Evolutionary conservation across 2,888 invertebrate species (phyloP), one percentile per base, ranked within the genome.

Genomic region (Artemia sp.): DNA sequence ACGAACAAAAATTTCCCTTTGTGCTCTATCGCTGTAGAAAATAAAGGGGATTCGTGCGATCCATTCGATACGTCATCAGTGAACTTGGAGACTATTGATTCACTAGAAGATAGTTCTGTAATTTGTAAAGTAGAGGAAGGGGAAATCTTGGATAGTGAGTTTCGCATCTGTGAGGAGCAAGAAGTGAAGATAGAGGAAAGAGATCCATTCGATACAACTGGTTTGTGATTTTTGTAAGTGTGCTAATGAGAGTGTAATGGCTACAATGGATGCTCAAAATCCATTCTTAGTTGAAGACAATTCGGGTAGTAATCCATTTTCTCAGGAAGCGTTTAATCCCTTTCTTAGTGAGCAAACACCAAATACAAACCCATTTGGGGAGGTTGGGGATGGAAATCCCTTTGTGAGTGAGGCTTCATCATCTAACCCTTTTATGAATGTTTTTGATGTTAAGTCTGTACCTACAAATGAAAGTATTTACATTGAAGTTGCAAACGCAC

Each of bases 41-140:
- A 8, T 58, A 19, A n/a, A 24, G 64, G 11, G 24, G 64, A 58
- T 24, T 19, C 19, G 19, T 10, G n/a, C 11, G 64, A 58, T 58
- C 64, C 64, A 19, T 58, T 58, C 24, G 64, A 58, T 24, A 58
- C 64, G 64, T 58, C 64, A 58, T 58, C 64, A 58, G 14, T 58
- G 64, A 58, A 24, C n/a, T 24, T 58, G 24, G 64, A 10, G 11
- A 10, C 64, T 58, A 58, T 58, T 58, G 64, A 58, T 58, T 24
- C 24, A 38, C 38, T 38, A 38, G 38, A 38, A 38, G 38, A 38
- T 38, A 38, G 38, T 38, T 38, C 38, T 38, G 38, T 38, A 38
- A 38, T 38, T 38, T 2, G 38, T 38, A 38, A 38, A 38, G 38
- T 38, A 38, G 38, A 38, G 38, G 38, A 38, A 38, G 38, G 38